Conservation (phyloP, 2,113 vertebrate genomes). For the Pomatorhinus ruficollis region DNA sequence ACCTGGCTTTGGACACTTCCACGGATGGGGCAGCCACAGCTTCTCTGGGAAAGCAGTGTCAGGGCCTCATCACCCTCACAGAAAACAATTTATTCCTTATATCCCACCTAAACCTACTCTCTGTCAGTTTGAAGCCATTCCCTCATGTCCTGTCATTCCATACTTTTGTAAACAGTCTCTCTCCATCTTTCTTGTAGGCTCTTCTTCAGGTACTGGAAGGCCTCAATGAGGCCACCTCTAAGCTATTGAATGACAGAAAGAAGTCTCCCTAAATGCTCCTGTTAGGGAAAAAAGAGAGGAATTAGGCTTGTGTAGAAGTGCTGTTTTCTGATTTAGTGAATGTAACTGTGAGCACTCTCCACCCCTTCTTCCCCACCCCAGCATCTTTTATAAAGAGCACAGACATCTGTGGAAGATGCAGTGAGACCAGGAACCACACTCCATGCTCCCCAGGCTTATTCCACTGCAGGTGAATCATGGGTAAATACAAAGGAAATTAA, state of each 20-base stretch:
- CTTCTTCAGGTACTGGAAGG: background rate
- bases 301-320: background rate
- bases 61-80: background rate
- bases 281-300: background rate
- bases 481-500: background rate
- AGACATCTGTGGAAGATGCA: background rate
- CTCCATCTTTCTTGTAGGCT: background rate
- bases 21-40: background rate
- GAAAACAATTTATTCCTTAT: background rate
- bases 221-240: background rate
- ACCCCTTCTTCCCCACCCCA: background rate
- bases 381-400: background rate
- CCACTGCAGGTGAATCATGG: background rate
- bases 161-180: background rate
- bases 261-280: background rate
- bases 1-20: accelerated
- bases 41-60: background rate
- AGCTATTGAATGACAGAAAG: background rate
- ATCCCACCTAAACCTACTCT: background rate
- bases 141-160: background rate
- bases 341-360: background rate
- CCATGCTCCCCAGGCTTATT: background rate
- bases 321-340: background rate
- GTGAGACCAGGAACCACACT: background rate
- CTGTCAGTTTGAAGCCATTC: background rate